Evolutionary conservation across 1,140 invertebrate genomes (phyloP), one percentile per base, ranked within the genome.

Genomic region (Acromyrmex heyeri): DNA sequence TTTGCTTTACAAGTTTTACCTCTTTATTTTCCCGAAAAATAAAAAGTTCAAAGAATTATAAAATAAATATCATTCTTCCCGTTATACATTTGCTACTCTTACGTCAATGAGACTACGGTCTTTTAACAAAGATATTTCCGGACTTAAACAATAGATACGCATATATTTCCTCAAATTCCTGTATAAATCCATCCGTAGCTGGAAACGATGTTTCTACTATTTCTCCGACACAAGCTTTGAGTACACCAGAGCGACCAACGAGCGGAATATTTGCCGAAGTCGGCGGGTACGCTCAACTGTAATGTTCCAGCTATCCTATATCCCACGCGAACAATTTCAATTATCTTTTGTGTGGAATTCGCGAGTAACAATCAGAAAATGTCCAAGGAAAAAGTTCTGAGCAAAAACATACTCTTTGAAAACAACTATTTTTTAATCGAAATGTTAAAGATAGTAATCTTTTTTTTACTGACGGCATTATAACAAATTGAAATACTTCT

Each of bases 321-420:
- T 55, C 55, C 24, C 79, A 61, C 55, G 55, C 67, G 69, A 83
- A 83, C 79, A 83, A 83, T 83, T 83, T 83, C 79, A 83, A 83
- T 83, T 83, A 83, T 73, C 79, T 83, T 83, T 75, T 83, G 79
- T 83, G 24, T 12, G 27, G 69, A 83, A 83, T 83, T 83, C 24
- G 79, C 27, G 55, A 83, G 27, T 73, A 83, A 75, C 79, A 83
- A 83, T 83, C 55, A 30, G 69, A 12, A 4, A 50, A 50, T 4
- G 34, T 75, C 69, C 14, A 44, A 34, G 34, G 7, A 83, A 82
- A 83, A 75, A 34, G 34, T 8, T 34, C 5, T 16, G 24, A 57
- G 34, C 10, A 44, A 16, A 70, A 70, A 44, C 30, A 57, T 24
- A 57, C 21, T 2, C n/a, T 69, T 5, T 38, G n/a, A 72, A 83